phyloP scores from a whole-genome alignment of 2,113 vertebrate genomes.

The Morone chrysops region DNA sequence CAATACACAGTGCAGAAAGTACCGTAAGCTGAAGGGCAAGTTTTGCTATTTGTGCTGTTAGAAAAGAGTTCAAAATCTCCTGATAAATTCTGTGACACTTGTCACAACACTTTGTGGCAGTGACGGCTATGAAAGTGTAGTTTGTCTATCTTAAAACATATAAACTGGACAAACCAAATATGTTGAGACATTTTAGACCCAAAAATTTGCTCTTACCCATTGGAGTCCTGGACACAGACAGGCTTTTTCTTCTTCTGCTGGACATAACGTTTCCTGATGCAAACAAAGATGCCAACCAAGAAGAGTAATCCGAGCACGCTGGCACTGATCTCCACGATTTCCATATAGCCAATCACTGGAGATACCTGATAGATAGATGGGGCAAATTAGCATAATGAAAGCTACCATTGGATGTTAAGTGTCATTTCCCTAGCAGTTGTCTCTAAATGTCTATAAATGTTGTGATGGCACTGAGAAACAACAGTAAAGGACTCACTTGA shows the following conservation, averaged over 20 bases:
- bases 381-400: neutral
- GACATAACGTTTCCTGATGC: constrained; percentile 83
- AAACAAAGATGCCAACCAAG: constrained; percentile 74
- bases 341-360: constrained; percentile 71
- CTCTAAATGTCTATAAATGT: too few species aligned
- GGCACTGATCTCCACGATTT: constrained; percentile 85
- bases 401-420: neutral
- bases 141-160: neutral
- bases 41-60: neutral
- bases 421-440: neutral
- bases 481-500: constrained; percentile 48
- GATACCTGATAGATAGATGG: constrained; percentile 34
- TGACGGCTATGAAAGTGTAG: neutral
- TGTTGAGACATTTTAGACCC: neutral
- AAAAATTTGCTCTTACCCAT: constrained; percentile 75
- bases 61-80: neutral
- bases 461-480: too few species aligned
- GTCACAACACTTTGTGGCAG: neutral
- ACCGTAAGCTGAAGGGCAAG: too few species aligned
- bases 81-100: neutral
- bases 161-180: neutral
- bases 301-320: constrained; percentile 80
- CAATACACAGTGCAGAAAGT: neutral
- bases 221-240: constrained; percentile 90
- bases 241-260: constrained; percentile 86